A percentile compares a stretch with the other conserved stretches of the same genome.
Evolutionary conservation across 2,888 invertebrate genomes (phyloP).

Genomic region (Julus scandinavius): DNA sequence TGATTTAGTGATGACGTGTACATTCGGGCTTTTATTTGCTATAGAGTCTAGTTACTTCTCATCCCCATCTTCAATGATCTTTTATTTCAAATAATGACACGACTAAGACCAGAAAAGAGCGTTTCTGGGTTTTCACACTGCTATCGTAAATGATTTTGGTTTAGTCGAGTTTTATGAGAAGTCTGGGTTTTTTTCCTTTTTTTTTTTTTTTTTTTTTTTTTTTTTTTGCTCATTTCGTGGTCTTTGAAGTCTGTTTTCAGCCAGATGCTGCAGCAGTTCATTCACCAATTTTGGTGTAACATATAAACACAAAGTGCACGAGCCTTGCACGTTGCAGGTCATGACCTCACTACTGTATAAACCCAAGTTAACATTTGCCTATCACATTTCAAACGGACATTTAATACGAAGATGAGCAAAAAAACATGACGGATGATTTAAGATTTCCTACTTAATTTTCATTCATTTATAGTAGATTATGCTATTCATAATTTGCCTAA

Average conservation of each 20-base stretch:
- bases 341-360: background rate
- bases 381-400: background rate
- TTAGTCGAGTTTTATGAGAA: background rate
- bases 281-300: constrained; percentile 7
- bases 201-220: too few relatives aligned
- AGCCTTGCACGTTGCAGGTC: constrained; percentile 4
- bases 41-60: background rate
- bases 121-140: constrained; percentile 24
- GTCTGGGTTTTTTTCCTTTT: background rate
- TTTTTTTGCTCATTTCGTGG: constrained; percentile 22
- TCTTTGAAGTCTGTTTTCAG: background rate
- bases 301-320: constrained; percentile 9
- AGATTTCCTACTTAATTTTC: background rate
- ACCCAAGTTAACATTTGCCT: constrained; percentile 13
- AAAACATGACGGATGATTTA: background rate
- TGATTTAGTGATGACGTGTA: constrained; percentile 33
- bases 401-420: background rate
- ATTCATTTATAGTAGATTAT: background rate
- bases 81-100: constrained; percentile 27
- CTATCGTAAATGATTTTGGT: constrained; percentile 27
- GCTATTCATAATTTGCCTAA: background rate
- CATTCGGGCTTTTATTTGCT: constrained; percentile 21
- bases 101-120: constrained; percentile 27
- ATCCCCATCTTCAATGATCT: constrained; percentile 5
- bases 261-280: constrained; percentile 19